A percentile compares a stretch with the other conserved stretches of the same genome.
Evolutionary conservation across 2,113 vertebrate genomes (phyloP).

Genomic region (Diadophis punctatus): DNA sequence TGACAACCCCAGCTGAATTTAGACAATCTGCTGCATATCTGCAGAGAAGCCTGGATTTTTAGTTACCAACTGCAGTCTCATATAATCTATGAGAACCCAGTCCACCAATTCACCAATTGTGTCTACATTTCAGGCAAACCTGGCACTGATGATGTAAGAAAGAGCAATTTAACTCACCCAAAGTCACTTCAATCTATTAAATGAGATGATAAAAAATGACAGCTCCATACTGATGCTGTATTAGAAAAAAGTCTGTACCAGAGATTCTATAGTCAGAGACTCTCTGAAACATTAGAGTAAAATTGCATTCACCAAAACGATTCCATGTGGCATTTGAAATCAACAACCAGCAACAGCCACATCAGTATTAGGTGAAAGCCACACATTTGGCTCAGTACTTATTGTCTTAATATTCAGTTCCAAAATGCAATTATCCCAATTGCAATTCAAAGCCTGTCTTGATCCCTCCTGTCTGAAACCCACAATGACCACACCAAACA

Average conservation of each 20-base stretch:
- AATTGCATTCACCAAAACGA: background rate
- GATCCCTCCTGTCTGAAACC: fast-evolving
- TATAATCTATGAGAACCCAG: background rate
- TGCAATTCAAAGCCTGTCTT: no score
- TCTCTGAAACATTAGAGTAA: background rate
- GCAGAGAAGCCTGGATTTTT: background rate
- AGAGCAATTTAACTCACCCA: background rate
- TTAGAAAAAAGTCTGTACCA: background rate
- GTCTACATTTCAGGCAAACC: background rate
- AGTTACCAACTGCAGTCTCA: background rate
- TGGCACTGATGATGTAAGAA: background rate
- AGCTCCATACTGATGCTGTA: background rate
- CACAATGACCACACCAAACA: background rate
- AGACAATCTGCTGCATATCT: constrained; percentile 10
- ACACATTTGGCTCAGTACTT: background rate
- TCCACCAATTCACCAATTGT: background rate
- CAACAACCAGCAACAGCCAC: no score
- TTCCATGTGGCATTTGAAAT: no score
- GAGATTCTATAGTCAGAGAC: background rate
- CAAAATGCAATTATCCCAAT: background rate
- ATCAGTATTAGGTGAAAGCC: background rate
- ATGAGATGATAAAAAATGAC: background rate
- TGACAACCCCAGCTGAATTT: background rate
- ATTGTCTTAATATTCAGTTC: no score
- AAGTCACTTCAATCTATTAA: background rate